phyloP scores from a whole-genome alignment of 2,797 vertebrate genomes.

The Cossypha polioptera region DNA sequence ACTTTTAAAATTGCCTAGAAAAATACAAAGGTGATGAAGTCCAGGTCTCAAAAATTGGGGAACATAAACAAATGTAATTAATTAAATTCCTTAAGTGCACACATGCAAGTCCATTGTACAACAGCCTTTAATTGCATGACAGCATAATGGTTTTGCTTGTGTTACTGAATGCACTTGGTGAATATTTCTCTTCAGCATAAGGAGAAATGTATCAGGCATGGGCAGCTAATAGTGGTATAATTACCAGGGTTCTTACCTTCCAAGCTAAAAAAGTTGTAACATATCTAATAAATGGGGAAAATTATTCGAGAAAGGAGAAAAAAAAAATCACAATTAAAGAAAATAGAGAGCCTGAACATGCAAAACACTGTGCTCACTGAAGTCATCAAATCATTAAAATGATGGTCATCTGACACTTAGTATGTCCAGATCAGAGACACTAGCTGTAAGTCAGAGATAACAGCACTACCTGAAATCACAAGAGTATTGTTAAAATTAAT shows the following conservation, averaged over 20 bases:
- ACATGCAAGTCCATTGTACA: neutral
- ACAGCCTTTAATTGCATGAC: neutral
- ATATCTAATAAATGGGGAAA: neutral
- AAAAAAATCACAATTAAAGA: neutral
- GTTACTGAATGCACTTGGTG: neutral
- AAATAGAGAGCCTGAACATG: neutral
- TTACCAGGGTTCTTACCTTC: neutral
- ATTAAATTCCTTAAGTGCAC: neutral
- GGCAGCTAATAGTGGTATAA: neutral
- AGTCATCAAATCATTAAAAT: neutral
- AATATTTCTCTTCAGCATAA: neutral
- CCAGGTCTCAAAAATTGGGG: neutral
- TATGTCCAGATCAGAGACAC: neutral
- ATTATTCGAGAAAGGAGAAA: neutral
- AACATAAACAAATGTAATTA: neutral
- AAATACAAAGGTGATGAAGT: neutral
- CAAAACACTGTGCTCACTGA: neutral
- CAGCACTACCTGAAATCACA: neutral
- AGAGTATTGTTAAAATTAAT: neutral
- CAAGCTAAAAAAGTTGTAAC: neutral
- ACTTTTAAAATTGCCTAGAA: neutral
- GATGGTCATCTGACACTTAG: neutral
- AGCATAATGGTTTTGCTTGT: neutral
- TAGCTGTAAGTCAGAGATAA: neutral
- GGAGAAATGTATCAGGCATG: neutral